A percentile compares a stretch with the other conserved stretches of the same genome.
These are phyloP conservation scores for Glyphotaelius pellucidus DNA, from an alignment of 2,888 invertebrate species.

Conservation along the genomic window DNA sequence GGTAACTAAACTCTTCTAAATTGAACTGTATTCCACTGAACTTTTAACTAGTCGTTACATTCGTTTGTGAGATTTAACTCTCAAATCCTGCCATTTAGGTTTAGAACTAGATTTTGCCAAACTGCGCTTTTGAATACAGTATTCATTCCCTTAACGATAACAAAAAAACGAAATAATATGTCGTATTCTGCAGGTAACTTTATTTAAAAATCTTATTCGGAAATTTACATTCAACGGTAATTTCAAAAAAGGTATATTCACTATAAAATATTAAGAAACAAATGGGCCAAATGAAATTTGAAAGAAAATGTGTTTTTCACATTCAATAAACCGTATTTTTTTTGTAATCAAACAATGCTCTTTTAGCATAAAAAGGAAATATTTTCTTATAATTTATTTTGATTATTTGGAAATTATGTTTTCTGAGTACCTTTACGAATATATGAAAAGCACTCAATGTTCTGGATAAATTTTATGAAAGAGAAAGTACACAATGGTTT, in stretches of 20 bases:
- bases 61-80: background rate
- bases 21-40: background rate
- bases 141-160: background rate
- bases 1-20: background rate
- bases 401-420: background rate
- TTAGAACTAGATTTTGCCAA: background rate
- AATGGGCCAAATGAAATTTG: background rate
- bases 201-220: background rate
- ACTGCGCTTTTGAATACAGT: background rate
- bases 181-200: background rate
- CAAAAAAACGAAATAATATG: background rate
- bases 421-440: background rate
- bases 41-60: background rate
- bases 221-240: background rate
- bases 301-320: background rate
- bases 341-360: background rate
- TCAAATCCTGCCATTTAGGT: background rate
- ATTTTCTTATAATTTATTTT: background rate
- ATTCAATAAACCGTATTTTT: background rate
- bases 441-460: background rate
- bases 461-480: background rate
- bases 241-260: background rate
- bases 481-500: background rate
- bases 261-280: background rate
- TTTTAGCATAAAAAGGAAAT: background rate